Base-by-base conservation (phyloP, 2,888 invertebrate genomes). In the Acanthosepion esculentum region DNA sequence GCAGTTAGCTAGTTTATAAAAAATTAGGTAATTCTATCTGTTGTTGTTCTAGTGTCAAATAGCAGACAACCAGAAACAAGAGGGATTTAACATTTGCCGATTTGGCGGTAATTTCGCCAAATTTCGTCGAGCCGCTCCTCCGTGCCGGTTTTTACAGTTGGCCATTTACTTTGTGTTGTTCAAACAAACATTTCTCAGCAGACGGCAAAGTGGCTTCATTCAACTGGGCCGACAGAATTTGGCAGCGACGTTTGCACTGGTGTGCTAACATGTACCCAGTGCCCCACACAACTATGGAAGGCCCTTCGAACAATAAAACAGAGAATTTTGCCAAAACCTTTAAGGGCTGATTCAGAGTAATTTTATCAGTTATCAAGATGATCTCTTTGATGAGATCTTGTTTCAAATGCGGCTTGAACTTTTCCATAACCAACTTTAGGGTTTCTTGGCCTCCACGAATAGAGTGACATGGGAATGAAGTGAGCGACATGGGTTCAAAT, bases 131-230 rank as follows among this genome's bases (percentile, higher is more conserved):
- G 12, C 29, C 29, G 78, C n/a, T n/a, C 29, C n/a, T 78, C 18
- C 55, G 55, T 78, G 78, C n/a, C 78, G n/a, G 78, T 78, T 78
- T 78, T 78, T 33, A 78, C 78, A 78, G n/a, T 78, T 33, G 78
- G n/a, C n/a, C n/a, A 33, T 78, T 78, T 78, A 78, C 78, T 78
- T 78, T 33, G 78, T n/a, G 78, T 78, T 78, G 78, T 78, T n/a
- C 78, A 78, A 78, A 78, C 78, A 78, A 78, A 78, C 78, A 78
- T 15, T n/a, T 78, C 78, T n/a, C 78, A 78, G 15, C 93, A 29
- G 93, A 53, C 53, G 53, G 50, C 93, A 93, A 93, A 93, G 93
- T 93, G 93, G 93, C 93, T 93, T 93, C 93, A 93, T 93, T 93
- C 93, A 93, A 53, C 48, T 50, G 48, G 12, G 92, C 92, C 48